Conservation (phyloP, 2,797 vertebrate genomes). For the Iguana delicatissima region DNA sequence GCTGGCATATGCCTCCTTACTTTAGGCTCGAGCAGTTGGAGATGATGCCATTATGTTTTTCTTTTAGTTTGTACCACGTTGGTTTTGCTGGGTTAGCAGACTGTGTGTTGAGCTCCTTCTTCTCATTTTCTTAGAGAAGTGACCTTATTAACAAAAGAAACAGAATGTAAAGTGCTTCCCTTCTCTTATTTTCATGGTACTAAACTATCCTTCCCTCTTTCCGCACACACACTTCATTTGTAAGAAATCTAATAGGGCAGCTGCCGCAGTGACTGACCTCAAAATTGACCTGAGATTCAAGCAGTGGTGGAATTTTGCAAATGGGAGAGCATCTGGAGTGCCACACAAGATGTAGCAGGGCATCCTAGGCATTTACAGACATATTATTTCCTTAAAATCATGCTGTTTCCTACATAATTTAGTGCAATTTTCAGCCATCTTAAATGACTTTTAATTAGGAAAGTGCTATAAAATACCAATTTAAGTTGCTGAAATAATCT, state of each 20-base stretch:
- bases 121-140: constrained; percentile 51
- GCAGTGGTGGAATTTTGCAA: constrained; percentile 48
- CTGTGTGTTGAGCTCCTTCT: constrained; percentile 57
- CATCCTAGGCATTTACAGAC: constrained; percentile 23
- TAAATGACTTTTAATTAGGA: constrained; percentile 48
- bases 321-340: constrained; percentile 33
- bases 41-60: constrained; percentile 52
- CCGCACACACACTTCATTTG: background rate
- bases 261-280: constrained; percentile 26
- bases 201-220: background rate
- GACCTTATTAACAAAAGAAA: constrained; percentile 61
- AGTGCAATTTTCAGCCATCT: constrained; percentile 1
- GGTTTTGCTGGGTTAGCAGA: constrained; percentile 62
- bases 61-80: constrained; percentile 64
- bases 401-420: constrained; percentile 11
- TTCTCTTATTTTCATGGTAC: constrained; percentile 57
- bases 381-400: constrained; percentile 47
- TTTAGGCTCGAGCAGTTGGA: constrained; percentile 45
- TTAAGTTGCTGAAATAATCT: constrained; percentile 51
- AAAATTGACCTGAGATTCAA: constrained; percentile 29
- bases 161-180: constrained; percentile 35
- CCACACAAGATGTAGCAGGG: background rate
- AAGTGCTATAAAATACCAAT: constrained; percentile 39
- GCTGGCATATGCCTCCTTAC: background rate
- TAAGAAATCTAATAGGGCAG: constrained; percentile 39